A percentile compares a stretch with the other conserved stretches of the same genome.
Evolutionary conservation across 2,888 invertebrate genomes (phyloP).

Genomic region (Drosophila ochracea): DNA sequence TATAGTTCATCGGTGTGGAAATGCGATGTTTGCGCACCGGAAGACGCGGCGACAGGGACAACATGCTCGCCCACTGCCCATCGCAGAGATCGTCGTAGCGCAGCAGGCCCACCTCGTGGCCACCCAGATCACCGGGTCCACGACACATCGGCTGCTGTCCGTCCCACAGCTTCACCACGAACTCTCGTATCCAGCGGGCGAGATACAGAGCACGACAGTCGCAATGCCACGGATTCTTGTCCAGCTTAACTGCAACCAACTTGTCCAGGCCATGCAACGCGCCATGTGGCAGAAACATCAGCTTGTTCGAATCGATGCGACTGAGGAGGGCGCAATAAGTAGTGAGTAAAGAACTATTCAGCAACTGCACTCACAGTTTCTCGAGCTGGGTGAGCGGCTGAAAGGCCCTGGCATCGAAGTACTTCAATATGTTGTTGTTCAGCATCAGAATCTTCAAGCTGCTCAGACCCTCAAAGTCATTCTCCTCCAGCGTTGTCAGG

Average conservation of each 20-base stretch:
- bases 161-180: slow-evolving; percentile 86
- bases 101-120: slow-evolving; percentile 85
- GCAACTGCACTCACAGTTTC: slow-evolving; percentile 85
- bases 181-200: slow-evolving; percentile 87
- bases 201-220: slow-evolving; percentile 89
- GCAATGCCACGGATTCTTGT: slow-evolving; percentile 89
- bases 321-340: slow-evolving; percentile 71
- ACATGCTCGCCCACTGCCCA: slow-evolving; percentile 91
- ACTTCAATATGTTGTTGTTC: slow-evolving; percentile 87
- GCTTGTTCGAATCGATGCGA: slow-evolving; percentile 88
- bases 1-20: slow-evolving; percentile 84
- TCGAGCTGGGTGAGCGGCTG: slow-evolving; percentile 85
- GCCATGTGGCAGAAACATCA: slow-evolving; percentile 88
- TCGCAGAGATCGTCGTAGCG: slow-evolving; percentile 89
- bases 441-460: slow-evolving; percentile 86
- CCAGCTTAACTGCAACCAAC: slow-evolving; percentile 87
- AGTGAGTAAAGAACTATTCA: neutral
- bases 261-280: slow-evolving; percentile 87
- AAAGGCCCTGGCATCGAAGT: slow-evolving; percentile 85
- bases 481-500: slow-evolving; percentile 84
- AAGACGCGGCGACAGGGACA: slow-evolving; percentile 85
- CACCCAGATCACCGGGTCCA: slow-evolving; percentile 86
- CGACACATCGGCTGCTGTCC: slow-evolving; percentile 86
- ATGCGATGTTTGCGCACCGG: slow-evolving; percentile 84
- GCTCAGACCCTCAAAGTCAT: slow-evolving; percentile 86